phyloP scores from a whole-genome alignment of 2,113 vertebrate species.

The Progne subis region DNA sequence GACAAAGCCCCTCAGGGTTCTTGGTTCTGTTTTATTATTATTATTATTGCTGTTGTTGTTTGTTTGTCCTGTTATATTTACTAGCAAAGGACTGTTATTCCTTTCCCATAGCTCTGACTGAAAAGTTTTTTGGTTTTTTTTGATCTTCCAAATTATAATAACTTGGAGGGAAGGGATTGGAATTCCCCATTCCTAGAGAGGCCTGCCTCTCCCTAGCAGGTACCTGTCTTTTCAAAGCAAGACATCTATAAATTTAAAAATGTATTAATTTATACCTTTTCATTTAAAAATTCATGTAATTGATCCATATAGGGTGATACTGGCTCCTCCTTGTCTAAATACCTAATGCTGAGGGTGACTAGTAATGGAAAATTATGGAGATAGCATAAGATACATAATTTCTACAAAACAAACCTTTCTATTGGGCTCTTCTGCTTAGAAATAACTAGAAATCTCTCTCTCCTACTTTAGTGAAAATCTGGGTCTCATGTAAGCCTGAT shows the following conservation, averaged over 20 bases:
- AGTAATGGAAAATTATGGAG: not conserved
- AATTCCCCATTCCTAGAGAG: too few species aligned
- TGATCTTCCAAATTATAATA: too few species aligned
- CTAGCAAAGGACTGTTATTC: too few species aligned
- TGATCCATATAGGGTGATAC: not conserved
- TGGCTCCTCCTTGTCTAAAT: not conserved
- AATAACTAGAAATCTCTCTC: not conserved
- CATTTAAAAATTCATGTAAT: not conserved
- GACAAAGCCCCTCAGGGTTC: too few species aligned
- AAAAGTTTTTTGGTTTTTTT: too few species aligned
- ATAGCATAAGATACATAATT: not conserved
- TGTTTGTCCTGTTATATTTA: too few species aligned
- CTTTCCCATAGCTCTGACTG: too few species aligned
- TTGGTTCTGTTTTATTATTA: too few species aligned
- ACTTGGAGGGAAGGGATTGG: too few species aligned
- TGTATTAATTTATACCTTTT: not conserved
- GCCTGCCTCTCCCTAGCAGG: too few species aligned
- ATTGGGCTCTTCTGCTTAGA: not conserved
- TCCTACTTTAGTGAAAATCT: not conserved
- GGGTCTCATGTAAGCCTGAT: not conserved
- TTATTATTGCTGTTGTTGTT: too few species aligned
- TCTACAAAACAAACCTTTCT: not conserved
- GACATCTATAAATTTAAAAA: not conserved
- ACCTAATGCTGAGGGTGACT: not conserved
- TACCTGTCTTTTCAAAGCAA: too few species aligned